Evolutionary conservation across 2,797 vertebrate genomes (phyloP), one percentile per base, ranked within the genome.

Genomic region (Decapterus maruadsi): DNA sequence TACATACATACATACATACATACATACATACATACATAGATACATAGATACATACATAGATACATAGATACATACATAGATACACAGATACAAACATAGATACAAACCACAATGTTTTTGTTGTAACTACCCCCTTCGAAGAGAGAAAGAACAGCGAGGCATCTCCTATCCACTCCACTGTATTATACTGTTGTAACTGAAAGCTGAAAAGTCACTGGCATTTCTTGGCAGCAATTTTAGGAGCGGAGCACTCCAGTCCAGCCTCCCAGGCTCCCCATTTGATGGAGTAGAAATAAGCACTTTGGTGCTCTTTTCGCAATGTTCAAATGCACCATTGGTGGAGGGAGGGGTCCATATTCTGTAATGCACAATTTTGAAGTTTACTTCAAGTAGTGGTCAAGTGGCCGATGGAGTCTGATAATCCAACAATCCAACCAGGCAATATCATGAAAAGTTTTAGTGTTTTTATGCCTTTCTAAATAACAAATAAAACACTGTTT

Each of bases 241-340:
- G 84, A 88, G 87, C 87, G 84, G 85, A 92, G 85, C 80, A 80
- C 88, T 92, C 71, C 85, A 87, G 75, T 90, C 56, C 80, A 88
- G 89, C 63, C 87, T 88, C 82, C 80, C 81, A 84, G 91, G 80
- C 87, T 86, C 87, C 87, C 89, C 85, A 89, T 91, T 94, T 94
- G 91, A 92, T 87, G 82, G 72, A 91, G 88, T 77, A 93, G 92
- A 95, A 94, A 92, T 91, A 87, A 93, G 91, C 90, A 94, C 90
- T 94, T 90, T 92, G 82, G 88, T 90, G 87, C 90, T 88, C 73
- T 89, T 90, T 91, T 90, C 91, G 85, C 90, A 82, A 84, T 91
- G 92, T 92, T 93, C 86, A 92, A 89, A 90, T 87, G 80, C 85
- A 80, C 85, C 79, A 81, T 64, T 80, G 86, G 76, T 84, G 71